Evolutionary conservation across 2,113 vertebrate genomes (phyloP).

Genomic region (Podarcis cretensis): DNA sequence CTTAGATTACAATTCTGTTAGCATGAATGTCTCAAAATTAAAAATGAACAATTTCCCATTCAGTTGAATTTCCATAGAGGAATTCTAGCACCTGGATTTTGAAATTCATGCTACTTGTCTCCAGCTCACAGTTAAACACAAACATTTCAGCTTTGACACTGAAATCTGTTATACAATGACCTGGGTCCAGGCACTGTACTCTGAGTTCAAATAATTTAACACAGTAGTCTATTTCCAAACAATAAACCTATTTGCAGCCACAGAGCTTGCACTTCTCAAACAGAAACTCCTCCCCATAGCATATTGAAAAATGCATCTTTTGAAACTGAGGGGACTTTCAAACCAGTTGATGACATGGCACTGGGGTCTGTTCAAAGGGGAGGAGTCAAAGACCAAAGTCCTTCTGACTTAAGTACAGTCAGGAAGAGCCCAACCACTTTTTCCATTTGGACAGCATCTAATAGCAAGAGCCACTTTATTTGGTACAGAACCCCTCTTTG

Average conservation of each 20-base stretch:
- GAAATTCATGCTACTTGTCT: too few relatives aligned
- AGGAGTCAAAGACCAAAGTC: not conserved
- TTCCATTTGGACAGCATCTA: not conserved
- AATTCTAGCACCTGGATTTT: too few relatives aligned
- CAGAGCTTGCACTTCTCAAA: not conserved
- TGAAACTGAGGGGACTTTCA: not conserved
- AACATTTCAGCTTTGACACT: too few relatives aligned
- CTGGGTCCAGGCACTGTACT: not conserved
- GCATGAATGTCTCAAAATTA: not conserved
- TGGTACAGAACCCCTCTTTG: not conserved
- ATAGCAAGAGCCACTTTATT: not conserved
- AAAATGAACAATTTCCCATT: too few relatives aligned
- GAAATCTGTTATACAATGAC: not conserved
- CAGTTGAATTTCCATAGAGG: too few relatives aligned
- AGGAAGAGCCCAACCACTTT: not conserved
- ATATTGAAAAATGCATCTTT: not conserved
- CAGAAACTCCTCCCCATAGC: too few relatives aligned
- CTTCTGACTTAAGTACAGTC: not conserved
- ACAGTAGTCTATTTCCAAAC: not conserved
- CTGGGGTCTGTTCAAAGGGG: not conserved
- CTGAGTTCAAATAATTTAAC: not conserved
- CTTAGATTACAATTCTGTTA: not conserved
- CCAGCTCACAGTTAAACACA: too few relatives aligned
- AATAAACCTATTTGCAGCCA: not conserved
- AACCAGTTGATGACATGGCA: not conserved